A percentile compares a stretch with the other conserved stretches of the same genome.
These are phyloP conservation scores for Bombus breviceps DNA, from an alignment of 1,140 invertebrate species.

Conservation along the genomic window DNA sequence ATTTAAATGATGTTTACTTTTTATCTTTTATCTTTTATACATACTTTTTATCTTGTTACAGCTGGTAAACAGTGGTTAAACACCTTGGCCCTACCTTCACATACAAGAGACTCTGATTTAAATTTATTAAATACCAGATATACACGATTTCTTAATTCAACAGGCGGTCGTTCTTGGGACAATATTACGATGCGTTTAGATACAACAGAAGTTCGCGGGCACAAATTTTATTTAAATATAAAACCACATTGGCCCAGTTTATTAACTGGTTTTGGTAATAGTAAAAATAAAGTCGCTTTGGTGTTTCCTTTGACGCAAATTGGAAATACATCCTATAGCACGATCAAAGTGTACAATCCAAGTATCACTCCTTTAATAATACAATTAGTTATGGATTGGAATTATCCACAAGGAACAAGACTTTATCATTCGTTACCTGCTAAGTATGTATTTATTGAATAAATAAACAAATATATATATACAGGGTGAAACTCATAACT, in stretches of 20 bases:
- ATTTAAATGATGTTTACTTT: background rate
- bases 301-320: conserved; percentile 92
- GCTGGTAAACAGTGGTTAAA: conserved; percentile 88
- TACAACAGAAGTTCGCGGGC: conserved; percentile 89
- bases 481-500: too few relatives aligned
- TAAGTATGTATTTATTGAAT: conserved; percentile 68
- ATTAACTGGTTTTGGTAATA: conserved; percentile 70
- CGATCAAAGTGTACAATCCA: conserved; percentile 86
- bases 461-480: conserved; percentile 2
- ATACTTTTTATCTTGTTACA: conserved; percentile 61
- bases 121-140: conserved; percentile 85
- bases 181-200: conserved; percentile 90
- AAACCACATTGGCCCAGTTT: conserved; percentile 89
- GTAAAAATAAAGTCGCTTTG: conserved; percentile 82
- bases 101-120: conserved; percentile 85
- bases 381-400: conserved; percentile 86
- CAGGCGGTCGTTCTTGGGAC: conserved; percentile 81
- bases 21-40: too few relatives aligned
- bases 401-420: conserved; percentile 82
- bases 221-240: conserved; percentile 88
- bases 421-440: conserved; percentile 82
- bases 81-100: conserved; percentile 86
- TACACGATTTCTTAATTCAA: conserved; percentile 83
- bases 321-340: conserved; percentile 88
- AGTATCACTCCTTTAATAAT: conserved; percentile 84